These are phyloP conservation scores for Hapalemur alaotrensis DNA, from an alignment of 2,797 vertebrate species.

Conservation along the genomic window DNA sequence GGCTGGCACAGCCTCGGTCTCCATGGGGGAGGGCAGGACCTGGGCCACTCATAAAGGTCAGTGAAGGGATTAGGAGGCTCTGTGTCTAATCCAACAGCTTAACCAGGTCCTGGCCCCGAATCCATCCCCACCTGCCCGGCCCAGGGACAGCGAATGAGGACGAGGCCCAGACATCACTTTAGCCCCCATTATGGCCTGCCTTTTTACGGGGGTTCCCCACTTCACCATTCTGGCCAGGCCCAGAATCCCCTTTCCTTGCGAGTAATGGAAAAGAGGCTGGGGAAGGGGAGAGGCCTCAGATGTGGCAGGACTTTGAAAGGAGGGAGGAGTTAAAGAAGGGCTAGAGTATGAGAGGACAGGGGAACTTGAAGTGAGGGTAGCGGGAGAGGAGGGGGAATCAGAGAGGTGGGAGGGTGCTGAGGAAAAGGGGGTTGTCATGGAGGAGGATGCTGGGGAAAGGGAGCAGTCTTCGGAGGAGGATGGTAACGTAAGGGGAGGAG, in stretches of 20 bases:
- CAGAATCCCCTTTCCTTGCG: background rate
- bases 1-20: background rate
- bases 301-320: background rate
- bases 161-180: background rate
- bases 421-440: background rate
- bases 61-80: conserved; percentile 69
- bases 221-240: background rate
- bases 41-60: conserved; percentile 68
- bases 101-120: conserved; percentile 74
- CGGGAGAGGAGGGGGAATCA: background rate
- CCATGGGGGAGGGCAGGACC: background rate
- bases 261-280: background rate
- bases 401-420: background rate
- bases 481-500: background rate
- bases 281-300: background rate
- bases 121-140: conserved; percentile 64
- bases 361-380: background rate
- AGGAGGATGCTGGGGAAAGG: background rate
- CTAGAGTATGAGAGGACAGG: background rate
- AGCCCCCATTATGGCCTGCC: background rate
- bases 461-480: background rate
- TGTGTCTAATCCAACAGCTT: conserved; percentile 74
- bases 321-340: background rate
- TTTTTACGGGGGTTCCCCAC: background rate
- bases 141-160: conserved; percentile 15